A percentile compares a stretch with the other conserved stretches of the same genome.
Evolutionary conservation across 2,113 vertebrate genomes (phyloP).

Genomic region (Charina bottae): DNA sequence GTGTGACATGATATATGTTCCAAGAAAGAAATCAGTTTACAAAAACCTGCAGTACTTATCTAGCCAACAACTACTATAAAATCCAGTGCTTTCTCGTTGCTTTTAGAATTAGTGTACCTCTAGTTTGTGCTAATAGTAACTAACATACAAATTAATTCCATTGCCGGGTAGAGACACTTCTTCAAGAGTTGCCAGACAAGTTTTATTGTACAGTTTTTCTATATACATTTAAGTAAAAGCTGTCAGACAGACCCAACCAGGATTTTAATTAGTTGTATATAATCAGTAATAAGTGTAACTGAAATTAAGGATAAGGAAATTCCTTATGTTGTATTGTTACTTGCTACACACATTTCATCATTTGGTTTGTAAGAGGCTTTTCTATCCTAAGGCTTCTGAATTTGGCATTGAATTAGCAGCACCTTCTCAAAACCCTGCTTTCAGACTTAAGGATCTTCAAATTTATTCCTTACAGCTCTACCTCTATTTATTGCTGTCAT

Average conservation of each 20-base stretch:
- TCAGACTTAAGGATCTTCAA: not conserved
- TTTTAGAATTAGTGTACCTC: not conserved
- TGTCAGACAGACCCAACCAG: not conserved
- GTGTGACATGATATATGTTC: not conserved
- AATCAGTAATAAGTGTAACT: not conserved
- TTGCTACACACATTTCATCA: not conserved
- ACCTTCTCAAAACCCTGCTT: not conserved
- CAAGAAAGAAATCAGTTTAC: not conserved
- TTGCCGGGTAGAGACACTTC: not conserved
- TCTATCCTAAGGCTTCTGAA: not conserved
- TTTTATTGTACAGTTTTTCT: not conserved
- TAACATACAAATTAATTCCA: not conserved
- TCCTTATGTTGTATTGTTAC: not conserved
- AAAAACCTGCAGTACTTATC: not conserved
- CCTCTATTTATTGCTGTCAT: slow-evolving; percentile 11
- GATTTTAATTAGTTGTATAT: not conserved
- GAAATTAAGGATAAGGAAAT: slow-evolving; percentile 5
- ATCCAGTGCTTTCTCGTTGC: not conserved
- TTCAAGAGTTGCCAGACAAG: fast-evolving
- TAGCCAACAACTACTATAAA: slow-evolving; percentile 12
- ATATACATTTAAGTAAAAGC: slow-evolving; percentile 22
- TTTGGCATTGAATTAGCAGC: slow-evolving; percentile 6
- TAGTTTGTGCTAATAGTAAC: not conserved
- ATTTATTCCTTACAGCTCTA: not conserved
- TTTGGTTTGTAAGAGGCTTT: slow-evolving; percentile 6